Evolutionary conservation across 1,140 invertebrate genomes (phyloP), one percentile per base, ranked within the genome.

Genomic region (Cydia pomonella): DNA sequence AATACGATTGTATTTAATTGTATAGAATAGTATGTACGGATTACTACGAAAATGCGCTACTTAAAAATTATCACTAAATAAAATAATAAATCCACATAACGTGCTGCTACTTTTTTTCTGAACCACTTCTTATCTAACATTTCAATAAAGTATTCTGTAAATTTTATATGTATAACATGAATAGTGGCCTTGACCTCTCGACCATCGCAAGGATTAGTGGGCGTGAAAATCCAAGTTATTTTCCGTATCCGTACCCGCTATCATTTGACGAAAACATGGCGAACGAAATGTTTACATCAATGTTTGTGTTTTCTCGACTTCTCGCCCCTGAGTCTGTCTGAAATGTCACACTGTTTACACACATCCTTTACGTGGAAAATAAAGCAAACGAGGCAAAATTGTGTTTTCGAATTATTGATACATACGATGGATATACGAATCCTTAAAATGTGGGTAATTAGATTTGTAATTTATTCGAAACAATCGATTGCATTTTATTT

Each of bases 261-360:
- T 33, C 64, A 66, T 13, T 66, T 4, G 64, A 69, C 29, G 29
- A 41, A 69, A 69, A 69, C 64, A 69, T 18, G 29, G 27, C 64
- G 53, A 27, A 29, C 4, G 2, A 18, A 33, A 41, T 33, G 29
- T 69, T 69, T 18, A 41, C 64, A 69, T 41, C 16, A 69, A 38
- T 69, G 64, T 69, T 38, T 66, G 63, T 63, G 59, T 66, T 38
- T 69, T 38, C 29, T 33, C 33, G 27, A 69, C 64, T 21, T 69
- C 27, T 38, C 9, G 9, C 12, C 33, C n/a, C 27, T 18, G 29
- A 41, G 64, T 21, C 16, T 18, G 64, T 21, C 33, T 69, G 16
- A 33, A 33, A 69, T 69, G 64, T 38, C 64, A 41, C 64, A 29
- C 27, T 69, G 29, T 69, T 69, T 69, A 69, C 7, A 12, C 1